Evolutionary conservation across 2,113 vertebrate genomes (phyloP), one percentile per base, ranked within the genome.

Genomic region (Catharus minimus): DNA sequence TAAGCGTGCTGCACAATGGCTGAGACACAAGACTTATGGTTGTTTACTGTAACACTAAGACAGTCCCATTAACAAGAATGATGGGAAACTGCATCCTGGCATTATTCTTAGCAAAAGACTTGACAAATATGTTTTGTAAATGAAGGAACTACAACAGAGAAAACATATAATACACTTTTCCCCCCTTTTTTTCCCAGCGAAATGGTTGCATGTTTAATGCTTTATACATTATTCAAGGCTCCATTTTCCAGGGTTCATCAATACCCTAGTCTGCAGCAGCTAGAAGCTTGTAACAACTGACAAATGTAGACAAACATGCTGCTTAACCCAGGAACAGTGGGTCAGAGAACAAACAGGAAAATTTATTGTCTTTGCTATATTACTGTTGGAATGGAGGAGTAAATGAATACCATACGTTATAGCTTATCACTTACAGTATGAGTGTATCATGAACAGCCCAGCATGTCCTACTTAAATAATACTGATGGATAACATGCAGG

Each of bases 111-210:
- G 96, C 96, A 97, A 97, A 98, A 96, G 97, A 95, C 97, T 97
- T 98, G 98, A 98, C 97, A 98, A 98, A 98, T 98, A 98, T 97
- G 97, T 97, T 98, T 98, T 98, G 98, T 97, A 98, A 98, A 98
- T 97, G 97, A 98, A 97, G 96, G 97, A 93, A 95, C 96, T 97
- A 97, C 97, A 94, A 96, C 95, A 97, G 97, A 97, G 97, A 97
- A 98, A 97, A 98, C 97, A 98, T 91, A 96, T 95, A 95, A 96
- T 93, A 91, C 88, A 86, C 67, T 88, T 65, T 71, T n/a, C 89
- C 53, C 94, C 84, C 68, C 26, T 91, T 93, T 81, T 81, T 77
- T 91, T 94, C 78, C 90, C 68, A 64, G 89, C 67, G 94, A 95
- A 97, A 95, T 92, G 78, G 95, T 96, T 97, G 95, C 95, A 94